phyloP scores from a whole-genome alignment of 23 tunicate genomes.

The Phallusia fumigata region DNA sequence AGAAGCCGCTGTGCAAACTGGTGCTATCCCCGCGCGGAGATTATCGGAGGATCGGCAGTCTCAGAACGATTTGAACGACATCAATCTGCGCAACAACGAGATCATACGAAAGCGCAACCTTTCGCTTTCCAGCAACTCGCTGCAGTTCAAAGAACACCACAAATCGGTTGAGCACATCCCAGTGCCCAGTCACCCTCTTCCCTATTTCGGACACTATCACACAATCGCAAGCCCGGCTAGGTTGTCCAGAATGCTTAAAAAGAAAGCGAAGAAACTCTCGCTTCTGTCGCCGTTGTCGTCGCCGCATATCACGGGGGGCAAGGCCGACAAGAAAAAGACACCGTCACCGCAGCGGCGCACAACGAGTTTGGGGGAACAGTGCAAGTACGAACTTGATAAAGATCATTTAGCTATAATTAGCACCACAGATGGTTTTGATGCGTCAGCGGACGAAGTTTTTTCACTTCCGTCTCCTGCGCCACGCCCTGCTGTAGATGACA shows the following conservation, averaged over 20 bases:
- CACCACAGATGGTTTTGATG: not conserved
- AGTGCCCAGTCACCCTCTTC: not conserved
- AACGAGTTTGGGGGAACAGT: constrained; percentile 19
- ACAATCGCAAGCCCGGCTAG: constrained; percentile 70
- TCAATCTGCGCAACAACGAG: constrained; percentile 41
- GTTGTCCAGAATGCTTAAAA: constrained; percentile 43
- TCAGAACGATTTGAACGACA: not conserved
- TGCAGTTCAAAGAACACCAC: not conserved
- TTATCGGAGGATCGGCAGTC: not conserved
- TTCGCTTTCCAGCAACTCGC: constrained; percentile 27
- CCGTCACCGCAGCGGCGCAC: constrained; percentile 7
- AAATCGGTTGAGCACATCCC: not conserved
- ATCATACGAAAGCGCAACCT: constrained; percentile 52
- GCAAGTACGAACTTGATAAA: not conserved
- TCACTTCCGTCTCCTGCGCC: constrained; percentile 26
- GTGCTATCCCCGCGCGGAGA: not conserved
- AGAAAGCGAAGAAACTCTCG: constrained; percentile 18
- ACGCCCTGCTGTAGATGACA: not conserved
- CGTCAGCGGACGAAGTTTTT: constrained; percentile 20
- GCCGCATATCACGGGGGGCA: not conserved
- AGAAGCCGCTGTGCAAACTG: not conserved
- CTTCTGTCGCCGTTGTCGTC: constrained; percentile 31
- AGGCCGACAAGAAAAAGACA: not conserved
- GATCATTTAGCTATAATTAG: constrained; percentile 11
- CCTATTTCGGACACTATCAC: constrained; percentile 46